These are phyloP conservation scores for Pyrochroa serraticornis DNA, from an alignment of 2,888 invertebrate genomes.

Conservation along the genomic window DNA sequence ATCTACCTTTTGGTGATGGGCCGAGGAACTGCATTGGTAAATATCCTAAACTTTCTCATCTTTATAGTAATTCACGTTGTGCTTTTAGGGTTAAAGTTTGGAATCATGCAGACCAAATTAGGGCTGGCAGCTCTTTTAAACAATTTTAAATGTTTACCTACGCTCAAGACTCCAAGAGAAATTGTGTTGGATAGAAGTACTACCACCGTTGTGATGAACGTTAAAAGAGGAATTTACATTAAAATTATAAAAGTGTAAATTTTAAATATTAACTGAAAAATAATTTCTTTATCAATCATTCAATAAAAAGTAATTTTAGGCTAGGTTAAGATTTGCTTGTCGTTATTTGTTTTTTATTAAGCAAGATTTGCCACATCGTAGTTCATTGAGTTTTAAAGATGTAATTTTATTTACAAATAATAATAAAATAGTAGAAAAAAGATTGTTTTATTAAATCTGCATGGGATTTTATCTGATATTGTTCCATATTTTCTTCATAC, in stretches of 20 bases:
- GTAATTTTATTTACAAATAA: too few species aligned
- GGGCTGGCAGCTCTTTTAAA: constrained; percentile 9
- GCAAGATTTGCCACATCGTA: too few species aligned
- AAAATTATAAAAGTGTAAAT: constrained; percentile 8
- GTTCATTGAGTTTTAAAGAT: too few species aligned
- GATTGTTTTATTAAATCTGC: too few species aligned
- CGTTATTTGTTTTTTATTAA: too few species aligned
- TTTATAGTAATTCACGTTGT: neutral
- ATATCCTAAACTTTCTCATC: neutral
- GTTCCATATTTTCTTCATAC: too few species aligned
- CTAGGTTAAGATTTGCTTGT: too few species aligned
- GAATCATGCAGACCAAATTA: constrained; percentile 13
- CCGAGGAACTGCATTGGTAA: constrained; percentile 22
- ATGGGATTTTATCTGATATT: too few species aligned
- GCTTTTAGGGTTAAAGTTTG: constrained; percentile 13
- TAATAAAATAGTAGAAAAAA: too few species aligned
- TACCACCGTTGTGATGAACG: neutral
- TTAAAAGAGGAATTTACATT: constrained; percentile 8
- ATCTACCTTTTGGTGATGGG: constrained; percentile 20
- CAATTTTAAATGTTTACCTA: constrained; percentile 18
- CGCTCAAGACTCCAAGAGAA: constrained; percentile 9
- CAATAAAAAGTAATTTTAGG: too few species aligned
- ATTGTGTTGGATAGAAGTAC: constrained; percentile 2
- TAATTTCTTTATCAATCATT: too few species aligned
- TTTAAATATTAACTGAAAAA: too few species aligned